Evolutionary conservation across 2,113 vertebrate species (phyloP).

Genomic region (Saiga tatarica): DNA sequence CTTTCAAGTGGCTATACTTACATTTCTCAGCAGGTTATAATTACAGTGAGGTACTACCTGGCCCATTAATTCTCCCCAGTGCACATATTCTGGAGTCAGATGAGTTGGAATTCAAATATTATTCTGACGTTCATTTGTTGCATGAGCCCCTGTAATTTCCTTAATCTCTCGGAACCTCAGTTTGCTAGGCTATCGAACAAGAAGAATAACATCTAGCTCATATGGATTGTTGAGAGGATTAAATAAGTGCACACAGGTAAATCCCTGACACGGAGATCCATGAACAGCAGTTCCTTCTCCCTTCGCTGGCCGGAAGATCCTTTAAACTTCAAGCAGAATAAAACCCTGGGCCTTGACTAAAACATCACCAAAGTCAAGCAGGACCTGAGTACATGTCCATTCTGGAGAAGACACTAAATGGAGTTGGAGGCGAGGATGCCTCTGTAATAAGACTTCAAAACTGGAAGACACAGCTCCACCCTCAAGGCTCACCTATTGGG

Average conservation of each 20-base stretch:
- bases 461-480: background rate
- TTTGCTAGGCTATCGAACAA: background rate
- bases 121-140: background rate
- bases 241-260: background rate
- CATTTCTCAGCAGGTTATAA: background rate
- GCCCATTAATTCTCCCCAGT: background rate
- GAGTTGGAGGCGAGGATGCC: background rate
- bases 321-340: background rate
- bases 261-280: accelerated
- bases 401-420: background rate
- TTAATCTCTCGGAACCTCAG: background rate
- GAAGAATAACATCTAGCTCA: background rate
- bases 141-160: background rate
- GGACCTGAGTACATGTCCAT: background rate
- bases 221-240: background rate
- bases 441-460: background rate
- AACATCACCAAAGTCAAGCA: background rate
- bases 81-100: background rate
- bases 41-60: background rate
- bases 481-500: background rate
- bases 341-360: background rate
- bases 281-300: background rate
- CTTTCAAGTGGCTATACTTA: background rate
- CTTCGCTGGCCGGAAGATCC: background rate
- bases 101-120: background rate